Evolutionary conservation across 2,113 vertebrate species (phyloP), one percentile per base, ranked within the genome.

Genomic region (Hipposideros armiger): DNA sequence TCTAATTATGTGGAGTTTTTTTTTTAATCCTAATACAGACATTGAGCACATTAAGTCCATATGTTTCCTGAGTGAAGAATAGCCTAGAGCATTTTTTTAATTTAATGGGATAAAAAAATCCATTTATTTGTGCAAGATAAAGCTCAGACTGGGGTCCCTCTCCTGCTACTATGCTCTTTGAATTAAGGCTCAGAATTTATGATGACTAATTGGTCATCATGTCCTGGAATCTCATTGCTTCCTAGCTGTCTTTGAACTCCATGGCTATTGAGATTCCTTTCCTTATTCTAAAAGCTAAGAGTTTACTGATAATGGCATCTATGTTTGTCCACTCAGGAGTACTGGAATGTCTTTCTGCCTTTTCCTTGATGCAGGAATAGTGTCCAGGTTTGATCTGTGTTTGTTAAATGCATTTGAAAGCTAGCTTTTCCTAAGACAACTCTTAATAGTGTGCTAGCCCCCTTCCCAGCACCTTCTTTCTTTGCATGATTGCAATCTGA

Each of bases 381-480:
- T 7, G n/a, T 52, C 32, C 96, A 92, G 7, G 90, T 96, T 96
- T 98, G 85, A 97, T 78, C 91, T 92, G 40, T 50, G 62, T 95
- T 47, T 97, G 87, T 97, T 98, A 97, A 98, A 97, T 94, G 40
- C 45, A 3, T 93, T 97, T 26, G 64, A 98, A 98, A 96, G 60
- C 62, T 76, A 92, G 5, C 83, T 95, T 94, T 90, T 95, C 94
- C 97, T 96, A 97, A 96, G 62, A 95, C 78, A 93, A 89, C 40
- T 69, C 64, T 93, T 56, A 94, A 97, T 47, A 94, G 52, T 52
- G 66, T 90, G 36, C 72, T 90, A 15, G 84, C 81, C 89, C 77
- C 62, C 42, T 84, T 95, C 70, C 80, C 85, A 72, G 45, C 45
- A 42, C 73, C 69, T n/a, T n/a, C 32, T 62, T 83, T 45, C 87